These are phyloP conservation scores for Phymastichus coffea DNA, from an alignment of 1,140 invertebrate genomes.

Conservation along the genomic window DNA sequence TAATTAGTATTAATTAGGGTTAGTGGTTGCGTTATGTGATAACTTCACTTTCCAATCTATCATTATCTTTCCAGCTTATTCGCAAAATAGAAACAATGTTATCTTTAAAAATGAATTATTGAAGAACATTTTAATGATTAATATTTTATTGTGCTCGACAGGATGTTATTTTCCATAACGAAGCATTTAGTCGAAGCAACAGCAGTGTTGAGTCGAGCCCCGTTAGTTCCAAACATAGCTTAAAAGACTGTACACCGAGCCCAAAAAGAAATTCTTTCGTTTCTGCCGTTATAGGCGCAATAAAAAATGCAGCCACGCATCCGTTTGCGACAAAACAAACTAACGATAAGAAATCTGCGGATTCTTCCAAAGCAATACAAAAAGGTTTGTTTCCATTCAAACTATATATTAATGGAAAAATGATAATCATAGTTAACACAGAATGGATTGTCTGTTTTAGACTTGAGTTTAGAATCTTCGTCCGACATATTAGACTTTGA, in stretches of 20 bases:
- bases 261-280: constrained; percentile 67
- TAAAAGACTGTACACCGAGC: constrained; percentile 59
- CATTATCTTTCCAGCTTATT: too few relatives aligned
- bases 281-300: constrained; percentile 67
- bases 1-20: neutral
- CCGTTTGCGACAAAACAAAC: constrained; percentile 49
- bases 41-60: too few relatives aligned
- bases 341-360: constrained; percentile 40
- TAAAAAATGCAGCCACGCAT: constrained; percentile 63
- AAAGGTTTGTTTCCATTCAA: constrained; percentile 39
- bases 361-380: constrained; percentile 41
- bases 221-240: constrained; percentile 56
- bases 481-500: constrained; percentile 74
- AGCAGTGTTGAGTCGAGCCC: constrained; percentile 63
- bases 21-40: neutral
- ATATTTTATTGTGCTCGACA: too few relatives aligned
- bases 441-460: constrained; percentile 34
- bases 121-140: too few relatives aligned
- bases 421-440: neutral
- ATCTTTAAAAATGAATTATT: neutral
- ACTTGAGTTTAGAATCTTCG: constrained; percentile 58
- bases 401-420: neutral
- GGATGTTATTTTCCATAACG: constrained; percentile 75
- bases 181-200: constrained; percentile 66
- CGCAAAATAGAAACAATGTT: neutral